phyloP scores from a whole-genome alignment of 2,797 vertebrate species.

The Paramormyrops hopkinsi region DNA sequence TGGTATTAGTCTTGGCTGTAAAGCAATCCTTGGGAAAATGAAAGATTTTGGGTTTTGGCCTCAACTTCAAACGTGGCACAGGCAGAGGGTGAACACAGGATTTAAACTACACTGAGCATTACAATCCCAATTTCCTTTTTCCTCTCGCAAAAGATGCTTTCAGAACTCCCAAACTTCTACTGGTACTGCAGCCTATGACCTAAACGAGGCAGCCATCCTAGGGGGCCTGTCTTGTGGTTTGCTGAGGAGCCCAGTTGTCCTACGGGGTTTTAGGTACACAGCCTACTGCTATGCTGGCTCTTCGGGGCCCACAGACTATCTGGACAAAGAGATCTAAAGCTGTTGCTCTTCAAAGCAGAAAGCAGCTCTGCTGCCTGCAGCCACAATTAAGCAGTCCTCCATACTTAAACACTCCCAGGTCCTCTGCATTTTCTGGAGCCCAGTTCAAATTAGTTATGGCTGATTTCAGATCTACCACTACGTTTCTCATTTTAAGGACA shows the following conservation, averaged over 20 bases:
- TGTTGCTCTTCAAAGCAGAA: constrained; percentile 41
- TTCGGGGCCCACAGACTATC: constrained; percentile 42
- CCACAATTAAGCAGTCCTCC: constrained; percentile 49
- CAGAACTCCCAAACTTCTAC: neutral
- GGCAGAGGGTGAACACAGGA: constrained; percentile 11
- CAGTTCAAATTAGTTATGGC: constrained; percentile 31
- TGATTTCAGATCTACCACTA: constrained; percentile 24
- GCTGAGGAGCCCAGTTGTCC: neutral
- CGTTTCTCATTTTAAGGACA: constrained; percentile 25
- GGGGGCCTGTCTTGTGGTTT: neutral
- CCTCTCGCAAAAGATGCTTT: neutral
- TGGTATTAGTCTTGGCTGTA: constrained; percentile 7
- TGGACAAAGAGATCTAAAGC: constrained; percentile 55
- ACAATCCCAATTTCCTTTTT: neutral
- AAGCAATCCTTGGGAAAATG: neutral
- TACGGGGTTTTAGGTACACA: neutral
- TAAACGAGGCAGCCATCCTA: neutral
- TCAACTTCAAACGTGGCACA: constrained; percentile 12
- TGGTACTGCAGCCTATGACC: neutral
- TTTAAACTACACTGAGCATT: constrained; percentile 10
- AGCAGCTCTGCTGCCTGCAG: constrained; percentile 43
- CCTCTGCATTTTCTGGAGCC: constrained; percentile 33
- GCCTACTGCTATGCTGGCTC: neutral
- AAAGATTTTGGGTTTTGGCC: neutral
- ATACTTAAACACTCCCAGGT: constrained; percentile 45